Evolutionary conservation across 1,140 invertebrate genomes (phyloP).

Genomic region (Zelostemma sp.): DNA sequence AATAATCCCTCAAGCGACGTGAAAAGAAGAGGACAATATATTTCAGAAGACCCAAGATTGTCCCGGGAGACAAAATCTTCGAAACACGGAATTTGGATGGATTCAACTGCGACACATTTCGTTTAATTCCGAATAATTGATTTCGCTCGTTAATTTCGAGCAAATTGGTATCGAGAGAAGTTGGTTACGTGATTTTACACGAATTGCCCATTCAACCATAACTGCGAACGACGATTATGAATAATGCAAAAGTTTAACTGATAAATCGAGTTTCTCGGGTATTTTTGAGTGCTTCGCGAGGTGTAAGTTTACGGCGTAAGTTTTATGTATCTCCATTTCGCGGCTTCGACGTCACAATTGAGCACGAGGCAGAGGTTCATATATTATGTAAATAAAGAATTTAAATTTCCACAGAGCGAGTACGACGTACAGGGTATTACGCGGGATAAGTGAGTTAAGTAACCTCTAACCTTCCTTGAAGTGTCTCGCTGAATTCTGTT

Average conservation of each 20-base stretch:
- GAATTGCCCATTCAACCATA: background rate
- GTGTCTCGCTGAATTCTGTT: slow-evolving; percentile 18
- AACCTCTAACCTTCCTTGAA: slow-evolving; percentile 13
- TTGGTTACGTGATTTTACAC: background rate
- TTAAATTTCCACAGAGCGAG: slow-evolving; percentile 39
- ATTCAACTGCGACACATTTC: background rate
- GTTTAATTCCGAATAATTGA: slow-evolving; percentile 1
- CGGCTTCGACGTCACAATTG: slow-evolving; percentile 25
- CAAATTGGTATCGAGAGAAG: background rate
- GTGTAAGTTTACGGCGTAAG: slow-evolving; percentile 7
- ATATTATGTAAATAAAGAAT: slow-evolving; percentile 55
- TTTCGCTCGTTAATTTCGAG: slow-evolving; percentile 1
- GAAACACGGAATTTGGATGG: background rate
- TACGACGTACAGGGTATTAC: slow-evolving; percentile 34
- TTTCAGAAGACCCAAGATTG: too few relatives aligned
- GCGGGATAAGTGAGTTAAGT: slow-evolving; percentile 17
- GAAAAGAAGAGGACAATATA: slow-evolving; percentile 6
- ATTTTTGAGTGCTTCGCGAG: slow-evolving; percentile 7
- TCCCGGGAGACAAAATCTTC: background rate
- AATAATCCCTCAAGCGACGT: slow-evolving; percentile 12
- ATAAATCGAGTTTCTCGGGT: background rate
- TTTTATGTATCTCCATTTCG: slow-evolving; percentile 17
- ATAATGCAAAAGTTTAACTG: too few relatives aligned
- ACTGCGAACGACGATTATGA: too few relatives aligned
- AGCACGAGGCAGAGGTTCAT: slow-evolving; percentile 29